These are phyloP conservation scores for Eretmocerus hayati DNA, from an alignment of 2,888 invertebrate genomes.

Conservation along the genomic window DNA sequence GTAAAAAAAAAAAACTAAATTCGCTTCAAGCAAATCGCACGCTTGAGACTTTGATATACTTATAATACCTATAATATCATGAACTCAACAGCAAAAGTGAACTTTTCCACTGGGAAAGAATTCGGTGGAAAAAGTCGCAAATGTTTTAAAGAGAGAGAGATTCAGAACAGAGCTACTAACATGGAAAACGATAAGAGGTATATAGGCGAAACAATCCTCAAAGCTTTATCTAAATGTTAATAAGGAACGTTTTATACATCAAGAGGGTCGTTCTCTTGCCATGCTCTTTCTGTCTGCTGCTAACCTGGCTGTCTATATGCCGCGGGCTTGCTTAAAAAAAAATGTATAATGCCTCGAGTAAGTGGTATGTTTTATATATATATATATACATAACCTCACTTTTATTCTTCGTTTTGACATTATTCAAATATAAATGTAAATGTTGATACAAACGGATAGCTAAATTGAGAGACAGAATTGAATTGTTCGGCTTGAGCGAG, in stretches of 20 bases:
- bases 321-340: constrained; percentile 38
- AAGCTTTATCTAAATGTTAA: constrained; percentile 45
- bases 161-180: constrained; percentile 1
- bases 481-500: constrained; percentile 41
- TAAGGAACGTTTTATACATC: constrained; percentile 27
- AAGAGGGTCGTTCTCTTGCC: no score
- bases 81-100: no score
- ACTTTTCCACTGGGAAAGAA: constrained; percentile 5
- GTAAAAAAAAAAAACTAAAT: no score
- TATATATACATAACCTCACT: background rate
- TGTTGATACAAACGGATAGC: constrained; percentile 49
- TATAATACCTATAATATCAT: no score
- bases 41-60: constrained; percentile 27
- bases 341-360: constrained; percentile 34
- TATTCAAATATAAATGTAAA: constrained; percentile 49
- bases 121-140: background rate
- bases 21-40: constrained; percentile 24
- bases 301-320: constrained; percentile 26
- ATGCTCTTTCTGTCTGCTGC: no score
- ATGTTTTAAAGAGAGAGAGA: no score
- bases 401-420: constrained; percentile 42
- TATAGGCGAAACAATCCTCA: no score
- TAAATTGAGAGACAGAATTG: constrained; percentile 47
- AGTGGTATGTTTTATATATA: no score
- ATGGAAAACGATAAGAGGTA: constrained; percentile 7